A percentile compares a stretch with the other conserved stretches of the same genome.
phyloP scores from a whole-genome alignment of 2,113 vertebrate genomes.

The Neodontobutis hainanensis region DNA sequence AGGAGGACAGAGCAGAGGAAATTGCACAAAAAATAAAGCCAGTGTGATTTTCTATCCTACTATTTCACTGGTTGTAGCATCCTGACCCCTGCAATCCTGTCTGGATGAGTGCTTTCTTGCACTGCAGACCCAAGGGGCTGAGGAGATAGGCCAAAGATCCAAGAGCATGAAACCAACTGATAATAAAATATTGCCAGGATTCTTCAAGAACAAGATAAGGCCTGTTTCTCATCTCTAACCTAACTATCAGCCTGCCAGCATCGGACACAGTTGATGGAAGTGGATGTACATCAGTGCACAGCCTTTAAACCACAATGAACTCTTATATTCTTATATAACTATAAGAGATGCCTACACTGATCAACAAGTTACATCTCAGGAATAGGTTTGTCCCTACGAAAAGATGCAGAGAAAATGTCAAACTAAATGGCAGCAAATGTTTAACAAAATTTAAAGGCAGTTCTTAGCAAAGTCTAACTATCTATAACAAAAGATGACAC shows the following conservation, averaged over 20 bases:
- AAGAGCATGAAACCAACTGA: slow-evolving; percentile 57
- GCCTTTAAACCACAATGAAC: no score
- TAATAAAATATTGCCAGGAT: slow-evolving; percentile 66
- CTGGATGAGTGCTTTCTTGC: slow-evolving; percentile 50
- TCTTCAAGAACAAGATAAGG: slow-evolving; percentile 70
- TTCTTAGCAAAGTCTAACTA: not conserved
- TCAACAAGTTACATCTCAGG: no score
- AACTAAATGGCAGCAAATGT: not conserved
- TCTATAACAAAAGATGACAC: not conserved
- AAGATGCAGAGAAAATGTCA: no score
- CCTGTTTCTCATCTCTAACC: slow-evolving; percentile 46
- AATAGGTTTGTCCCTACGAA: no score
- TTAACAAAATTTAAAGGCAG: not conserved
- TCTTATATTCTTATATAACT: no score
- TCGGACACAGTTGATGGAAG: slow-evolving; percentile 45
- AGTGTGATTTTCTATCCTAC: slow-evolving; percentile 27
- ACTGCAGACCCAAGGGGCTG: slow-evolving; percentile 45
- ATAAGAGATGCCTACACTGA: no score
- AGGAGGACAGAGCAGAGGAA: slow-evolving; percentile 12
- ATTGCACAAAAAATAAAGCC: slow-evolving; percentile 28
- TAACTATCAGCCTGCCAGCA: slow-evolving; percentile 45
- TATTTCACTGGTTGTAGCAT: slow-evolving; percentile 24
- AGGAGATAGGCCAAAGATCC: slow-evolving; percentile 56
- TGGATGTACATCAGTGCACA: slow-evolving; percentile 5
- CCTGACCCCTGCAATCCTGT: slow-evolving; percentile 41